These are phyloP conservation scores for Sipha maydis DNA, from an alignment of 2,888 invertebrate genomes.

Conservation along the genomic window DNA sequence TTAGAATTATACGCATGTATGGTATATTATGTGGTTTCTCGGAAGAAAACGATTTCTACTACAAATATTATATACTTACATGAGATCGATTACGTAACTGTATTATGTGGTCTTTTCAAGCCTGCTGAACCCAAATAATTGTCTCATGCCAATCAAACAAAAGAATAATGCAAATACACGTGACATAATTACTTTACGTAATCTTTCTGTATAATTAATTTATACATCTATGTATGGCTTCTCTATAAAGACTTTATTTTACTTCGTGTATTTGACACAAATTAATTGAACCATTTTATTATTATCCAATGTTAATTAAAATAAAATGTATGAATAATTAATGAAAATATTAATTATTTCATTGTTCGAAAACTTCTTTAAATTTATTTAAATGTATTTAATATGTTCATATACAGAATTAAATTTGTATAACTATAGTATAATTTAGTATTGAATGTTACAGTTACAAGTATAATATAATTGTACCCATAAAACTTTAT, in stretches of 20 bases:
- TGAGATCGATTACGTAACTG: slow-evolving; percentile 18
- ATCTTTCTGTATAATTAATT: slow-evolving; percentile 15
- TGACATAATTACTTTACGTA: slow-evolving; percentile 45
- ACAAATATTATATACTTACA: slow-evolving; percentile 36
- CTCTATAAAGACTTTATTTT: slow-evolving; percentile 2
- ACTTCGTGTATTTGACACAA: not conserved
- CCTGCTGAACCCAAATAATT: slow-evolving; percentile 48
- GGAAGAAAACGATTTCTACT: slow-evolving; percentile 17
- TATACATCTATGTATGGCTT: slow-evolving; percentile 26
- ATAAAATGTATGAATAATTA: too few relatives aligned
- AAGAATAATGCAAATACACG: slow-evolving; percentile 51
- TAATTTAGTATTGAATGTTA: too few relatives aligned
- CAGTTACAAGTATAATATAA: too few relatives aligned
- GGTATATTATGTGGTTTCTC: not conserved
- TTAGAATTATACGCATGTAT: too few relatives aligned
- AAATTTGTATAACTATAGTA: too few relatives aligned
- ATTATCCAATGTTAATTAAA: not conserved
- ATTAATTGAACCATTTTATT: not conserved
- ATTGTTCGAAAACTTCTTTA: too few relatives aligned
- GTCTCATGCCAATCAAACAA: slow-evolving; percentile 33
- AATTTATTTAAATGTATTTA: too few relatives aligned
- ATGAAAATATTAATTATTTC: too few relatives aligned
- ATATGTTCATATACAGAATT: too few relatives aligned
- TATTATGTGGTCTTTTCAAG: slow-evolving; percentile 8
- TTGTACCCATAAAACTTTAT: too few relatives aligned